Conservation (phyloP, 2,888 invertebrate genomes). For the Pomacea canaliculata region DNA sequence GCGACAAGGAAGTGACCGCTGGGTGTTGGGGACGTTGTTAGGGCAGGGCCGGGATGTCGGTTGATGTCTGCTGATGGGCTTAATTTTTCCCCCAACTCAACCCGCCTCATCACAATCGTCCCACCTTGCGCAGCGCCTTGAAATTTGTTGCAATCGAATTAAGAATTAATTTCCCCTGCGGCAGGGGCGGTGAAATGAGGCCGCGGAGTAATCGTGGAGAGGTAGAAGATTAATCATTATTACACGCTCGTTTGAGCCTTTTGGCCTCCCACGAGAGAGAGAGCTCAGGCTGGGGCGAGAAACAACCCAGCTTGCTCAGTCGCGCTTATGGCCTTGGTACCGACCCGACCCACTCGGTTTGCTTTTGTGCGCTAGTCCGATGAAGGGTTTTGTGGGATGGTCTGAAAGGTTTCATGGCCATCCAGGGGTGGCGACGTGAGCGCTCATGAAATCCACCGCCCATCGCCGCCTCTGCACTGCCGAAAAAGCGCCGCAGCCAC, state of each 20-base stretch:
- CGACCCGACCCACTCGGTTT: slow-evolving; percentile 3
- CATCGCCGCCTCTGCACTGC: neutral
- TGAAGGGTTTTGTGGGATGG: slow-evolving; percentile 9
- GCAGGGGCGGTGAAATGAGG: slow-evolving; percentile 38
- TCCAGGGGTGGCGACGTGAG: slow-evolving; percentile 8
- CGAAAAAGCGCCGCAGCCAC: neutral
- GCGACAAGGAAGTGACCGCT: too few species aligned
- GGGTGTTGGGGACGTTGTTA: neutral
- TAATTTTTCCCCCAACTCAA: neutral
- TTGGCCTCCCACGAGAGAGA: slow-evolving; percentile 23
- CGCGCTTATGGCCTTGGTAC: neutral
- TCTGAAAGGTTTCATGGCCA: slow-evolving; percentile 5
- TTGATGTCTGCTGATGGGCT: slow-evolving; percentile 7
- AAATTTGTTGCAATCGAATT: slow-evolving; percentile 45
- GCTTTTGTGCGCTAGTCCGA: slow-evolving; percentile 16
- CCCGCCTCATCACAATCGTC: slow-evolving; percentile 1
- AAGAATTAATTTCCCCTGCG: slow-evolving; percentile 46
- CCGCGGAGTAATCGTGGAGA: slow-evolving; percentile 38
- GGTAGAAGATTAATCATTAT: slow-evolving; percentile 43
- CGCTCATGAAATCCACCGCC: slow-evolving; percentile 17
- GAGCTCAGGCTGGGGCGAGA: slow-evolving; percentile 4
- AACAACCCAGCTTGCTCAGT: slow-evolving; percentile 5
- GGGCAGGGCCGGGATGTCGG: neutral
- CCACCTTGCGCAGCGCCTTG: slow-evolving; percentile 16
- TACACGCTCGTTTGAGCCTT: slow-evolving; percentile 37